phyloP scores from a whole-genome alignment of 1,140 invertebrate genomes.

The Hydropsyche tenuis region DNA sequence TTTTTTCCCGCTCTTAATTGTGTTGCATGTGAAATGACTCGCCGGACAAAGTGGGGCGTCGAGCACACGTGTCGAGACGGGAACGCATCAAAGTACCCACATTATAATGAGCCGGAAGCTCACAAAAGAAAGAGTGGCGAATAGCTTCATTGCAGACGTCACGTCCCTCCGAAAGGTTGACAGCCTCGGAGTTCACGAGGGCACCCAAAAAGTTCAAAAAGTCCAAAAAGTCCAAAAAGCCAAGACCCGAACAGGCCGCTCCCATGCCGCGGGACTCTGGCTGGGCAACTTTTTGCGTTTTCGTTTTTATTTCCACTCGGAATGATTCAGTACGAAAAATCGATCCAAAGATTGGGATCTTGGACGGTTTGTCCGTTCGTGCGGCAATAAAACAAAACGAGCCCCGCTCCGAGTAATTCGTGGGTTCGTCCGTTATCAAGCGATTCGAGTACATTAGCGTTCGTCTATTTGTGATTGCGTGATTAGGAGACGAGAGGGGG shows the following conservation, averaged over 20 bases:
- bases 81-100: not conserved
- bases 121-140: not conserved
- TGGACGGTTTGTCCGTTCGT: too few species aligned
- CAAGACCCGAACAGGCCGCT: not conserved
- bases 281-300: too few species aligned
- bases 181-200: slow-evolving; percentile 6
- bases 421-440: not conserved
- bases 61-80: not conserved
- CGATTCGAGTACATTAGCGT: not conserved
- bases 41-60: slow-evolving; percentile 1
- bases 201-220: not conserved
- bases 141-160: slow-evolving; percentile 2
- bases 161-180: not conserved
- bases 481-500: not conserved
- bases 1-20: not conserved
- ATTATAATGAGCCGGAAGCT: not conserved
- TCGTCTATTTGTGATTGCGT: not conserved
- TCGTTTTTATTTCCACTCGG: too few species aligned
- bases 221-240: not conserved
- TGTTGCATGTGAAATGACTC: too few species aligned
- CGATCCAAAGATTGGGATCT: too few species aligned
- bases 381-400: too few species aligned
- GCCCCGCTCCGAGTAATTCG: too few species aligned
- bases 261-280: too few species aligned
- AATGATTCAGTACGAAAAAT: too few species aligned